These are phyloP conservation scores for Catotricha subobsoleta DNA, from an alignment of 2,888 invertebrate species.

Conservation along the genomic window DNA sequence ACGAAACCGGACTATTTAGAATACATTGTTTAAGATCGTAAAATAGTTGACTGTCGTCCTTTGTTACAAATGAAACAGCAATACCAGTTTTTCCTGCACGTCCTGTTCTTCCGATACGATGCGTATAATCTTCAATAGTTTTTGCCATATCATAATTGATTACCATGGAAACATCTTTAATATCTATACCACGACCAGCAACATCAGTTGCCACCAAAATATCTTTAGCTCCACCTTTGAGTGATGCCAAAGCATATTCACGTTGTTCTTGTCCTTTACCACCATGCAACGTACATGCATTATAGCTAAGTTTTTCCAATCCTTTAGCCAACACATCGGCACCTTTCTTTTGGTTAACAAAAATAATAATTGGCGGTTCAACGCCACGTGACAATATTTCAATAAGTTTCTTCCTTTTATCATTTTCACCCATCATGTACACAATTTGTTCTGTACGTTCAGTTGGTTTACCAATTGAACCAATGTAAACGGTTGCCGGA, in stretches of 20 bases:
- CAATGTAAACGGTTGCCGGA: slow-evolving; percentile 95
- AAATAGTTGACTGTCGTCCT: slow-evolving; percentile 87
- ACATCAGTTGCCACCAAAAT: slow-evolving; percentile 99
- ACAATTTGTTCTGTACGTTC: slow-evolving; percentile 97
- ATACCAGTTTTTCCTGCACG: slow-evolving; percentile 96
- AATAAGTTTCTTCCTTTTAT: slow-evolving; percentile 91
- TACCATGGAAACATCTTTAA: slow-evolving; percentile 97
- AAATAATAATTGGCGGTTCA: slow-evolving; percentile 96
- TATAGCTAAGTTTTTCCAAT: slow-evolving; percentile 89
- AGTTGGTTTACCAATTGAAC: slow-evolving; percentile 89
- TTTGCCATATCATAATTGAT: slow-evolving; percentile 99
- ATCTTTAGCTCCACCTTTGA: slow-evolving; percentile 91
- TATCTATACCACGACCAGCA: slow-evolving; percentile 94
- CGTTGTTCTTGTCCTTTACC: slow-evolving; percentile 99
- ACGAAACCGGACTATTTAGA: slow-evolving; percentile 75
- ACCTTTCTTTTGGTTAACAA: slow-evolving; percentile 99
- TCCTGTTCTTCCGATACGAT: slow-evolving; percentile 97
- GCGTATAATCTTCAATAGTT: slow-evolving; percentile 91
- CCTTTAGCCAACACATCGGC: slow-evolving; percentile 96
- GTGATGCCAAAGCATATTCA: slow-evolving; percentile 91
- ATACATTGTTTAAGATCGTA: slow-evolving; percentile 93
- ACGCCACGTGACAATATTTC: slow-evolving; percentile 78
- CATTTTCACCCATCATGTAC: slow-evolving; percentile 84
- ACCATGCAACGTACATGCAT: slow-evolving; percentile 93
- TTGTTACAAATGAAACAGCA: slow-evolving; percentile 91